These are phyloP conservation scores for Decapterus maruadsi DNA, from an alignment of 2,797 vertebrate genomes.

Conservation along the genomic window DNA sequence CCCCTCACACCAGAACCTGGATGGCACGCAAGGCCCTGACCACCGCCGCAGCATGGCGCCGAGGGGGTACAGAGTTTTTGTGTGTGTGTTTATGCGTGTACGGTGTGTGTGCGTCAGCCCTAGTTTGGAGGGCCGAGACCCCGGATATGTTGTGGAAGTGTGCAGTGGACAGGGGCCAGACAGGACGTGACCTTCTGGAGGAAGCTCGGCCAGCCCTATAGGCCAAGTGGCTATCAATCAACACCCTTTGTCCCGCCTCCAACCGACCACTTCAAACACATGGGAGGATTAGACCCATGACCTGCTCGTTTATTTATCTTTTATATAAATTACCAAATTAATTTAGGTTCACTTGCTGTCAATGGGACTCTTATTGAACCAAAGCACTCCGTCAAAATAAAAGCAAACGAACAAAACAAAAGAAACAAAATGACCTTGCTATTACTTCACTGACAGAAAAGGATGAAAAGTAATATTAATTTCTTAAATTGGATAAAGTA, in stretches of 20 bases:
- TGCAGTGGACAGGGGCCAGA: conserved; percentile 87
- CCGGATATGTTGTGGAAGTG: conserved; percentile 87
- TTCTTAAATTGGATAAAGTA: background rate
- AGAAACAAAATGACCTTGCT: background rate
- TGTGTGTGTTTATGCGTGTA: conserved; percentile 28
- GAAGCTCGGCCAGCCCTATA: conserved; percentile 78
- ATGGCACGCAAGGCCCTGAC: conserved; percentile 79
- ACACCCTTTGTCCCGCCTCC: conserved; percentile 66
- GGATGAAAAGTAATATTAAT: background rate
- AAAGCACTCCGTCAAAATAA: background rate
- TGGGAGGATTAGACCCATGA: conserved; percentile 57
- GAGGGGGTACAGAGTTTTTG: conserved; percentile 54
- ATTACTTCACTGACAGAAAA: background rate
- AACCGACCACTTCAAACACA: conserved; percentile 75
- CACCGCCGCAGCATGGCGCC: conserved; percentile 78
- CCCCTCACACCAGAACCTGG: conserved; percentile 52
- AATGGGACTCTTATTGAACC: conserved; percentile 3
- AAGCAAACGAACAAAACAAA: background rate
- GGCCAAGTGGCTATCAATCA: conserved; percentile 84
- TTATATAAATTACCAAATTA: conserved; percentile 40
- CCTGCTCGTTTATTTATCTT: conserved; percentile 25
- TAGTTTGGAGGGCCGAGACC: conserved; percentile 73
- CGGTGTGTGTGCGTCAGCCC: conserved; percentile 41
- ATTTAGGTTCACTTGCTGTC: background rate
- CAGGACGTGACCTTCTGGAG: conserved; percentile 85